phyloP scores from a whole-genome alignment of 2,113 vertebrate species.

The Galbula dea region DNA sequence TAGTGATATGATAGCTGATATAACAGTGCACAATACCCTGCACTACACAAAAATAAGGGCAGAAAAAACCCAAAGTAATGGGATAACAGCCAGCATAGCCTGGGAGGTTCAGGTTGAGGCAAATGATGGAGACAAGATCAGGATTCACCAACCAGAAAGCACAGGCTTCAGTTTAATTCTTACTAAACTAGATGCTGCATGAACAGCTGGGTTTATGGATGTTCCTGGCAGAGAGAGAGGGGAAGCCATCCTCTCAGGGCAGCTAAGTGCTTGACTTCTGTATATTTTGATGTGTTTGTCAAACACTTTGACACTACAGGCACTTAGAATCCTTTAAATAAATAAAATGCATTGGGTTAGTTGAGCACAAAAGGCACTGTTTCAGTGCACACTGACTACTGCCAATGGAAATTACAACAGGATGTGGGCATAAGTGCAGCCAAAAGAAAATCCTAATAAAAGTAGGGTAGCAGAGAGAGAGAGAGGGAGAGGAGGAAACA shows the following conservation, averaged over 20 bases:
- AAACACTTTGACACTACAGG: constrained; percentile 43
- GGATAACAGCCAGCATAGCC: background rate
- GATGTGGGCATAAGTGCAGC: background rate
- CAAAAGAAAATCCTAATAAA: constrained; percentile 21
- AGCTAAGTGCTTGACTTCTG: constrained; percentile 60
- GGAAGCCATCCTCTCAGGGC: constrained; percentile 27
- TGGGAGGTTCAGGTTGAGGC: background rate
- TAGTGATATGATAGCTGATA: no score
- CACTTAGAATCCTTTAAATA: constrained; percentile 67
- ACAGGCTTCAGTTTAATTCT: constrained; percentile 17
- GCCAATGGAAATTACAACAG: constrained; percentile 10
- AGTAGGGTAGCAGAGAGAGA: background rate
- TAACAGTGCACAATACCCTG: background rate
- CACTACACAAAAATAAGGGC: background rate
- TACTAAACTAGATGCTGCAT: background rate
- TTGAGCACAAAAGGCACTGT: constrained; percentile 16
- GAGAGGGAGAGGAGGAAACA: background rate
- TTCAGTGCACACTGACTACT: constrained; percentile 32
- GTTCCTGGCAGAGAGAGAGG: constrained; percentile 32
- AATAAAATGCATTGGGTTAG: constrained; percentile 46
- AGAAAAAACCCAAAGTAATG: background rate
- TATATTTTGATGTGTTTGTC: constrained; percentile 54
- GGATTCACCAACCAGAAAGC: background rate
- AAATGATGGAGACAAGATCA: background rate
- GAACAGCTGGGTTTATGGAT: constrained; percentile 39